Evolutionary conservation across 2,797 vertebrate genomes (phyloP).

Genomic region (Florisuga fusca): DNA sequence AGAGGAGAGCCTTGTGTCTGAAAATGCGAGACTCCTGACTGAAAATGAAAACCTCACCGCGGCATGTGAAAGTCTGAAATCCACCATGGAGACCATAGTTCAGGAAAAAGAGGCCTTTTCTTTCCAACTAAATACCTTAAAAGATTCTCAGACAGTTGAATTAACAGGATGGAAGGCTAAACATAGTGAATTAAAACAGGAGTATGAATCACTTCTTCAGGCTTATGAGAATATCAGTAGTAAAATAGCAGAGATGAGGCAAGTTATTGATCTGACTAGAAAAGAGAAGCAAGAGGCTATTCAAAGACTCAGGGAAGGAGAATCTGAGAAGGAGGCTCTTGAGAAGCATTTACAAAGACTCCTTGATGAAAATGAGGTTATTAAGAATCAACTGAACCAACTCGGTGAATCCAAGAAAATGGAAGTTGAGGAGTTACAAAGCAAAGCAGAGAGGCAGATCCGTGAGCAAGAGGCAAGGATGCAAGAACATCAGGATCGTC

Average conservation of each 20-base stretch:
- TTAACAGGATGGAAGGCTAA: constrained; percentile 88
- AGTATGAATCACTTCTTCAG: constrained; percentile 90
- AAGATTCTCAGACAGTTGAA: constrained; percentile 89
- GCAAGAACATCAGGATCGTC: constrained; percentile 57
- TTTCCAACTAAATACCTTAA: constrained; percentile 88
- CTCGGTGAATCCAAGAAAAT: constrained; percentile 75
- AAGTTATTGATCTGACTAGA: constrained; percentile 82
- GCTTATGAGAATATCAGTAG: constrained; percentile 89
- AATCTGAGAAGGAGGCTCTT: constrained; percentile 77
- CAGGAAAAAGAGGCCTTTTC: constrained; percentile 92
- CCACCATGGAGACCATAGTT: constrained; percentile 89
- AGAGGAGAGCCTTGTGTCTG: constrained; percentile 73
- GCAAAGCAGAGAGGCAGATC: constrained; percentile 77
- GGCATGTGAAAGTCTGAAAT: constrained; percentile 89
- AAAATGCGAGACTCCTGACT: constrained; percentile 77
- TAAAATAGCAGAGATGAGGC: constrained; percentile 91
- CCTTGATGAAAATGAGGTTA: constrained; percentile 76
- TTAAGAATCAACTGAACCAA: constrained; percentile 79
- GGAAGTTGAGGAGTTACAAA: constrained; percentile 79
- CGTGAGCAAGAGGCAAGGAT: constrained; percentile 66
- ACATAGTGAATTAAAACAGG: constrained; percentile 87
- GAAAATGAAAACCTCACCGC: constrained; percentile 88
- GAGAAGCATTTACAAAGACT: constrained; percentile 73
- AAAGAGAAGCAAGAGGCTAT: constrained; percentile 87
- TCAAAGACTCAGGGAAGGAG: constrained; percentile 74